These are phyloP conservation scores for Trochalopteron elliotii DNA, from an alignment of 2,113 vertebrate species.

Conservation along the genomic window DNA sequence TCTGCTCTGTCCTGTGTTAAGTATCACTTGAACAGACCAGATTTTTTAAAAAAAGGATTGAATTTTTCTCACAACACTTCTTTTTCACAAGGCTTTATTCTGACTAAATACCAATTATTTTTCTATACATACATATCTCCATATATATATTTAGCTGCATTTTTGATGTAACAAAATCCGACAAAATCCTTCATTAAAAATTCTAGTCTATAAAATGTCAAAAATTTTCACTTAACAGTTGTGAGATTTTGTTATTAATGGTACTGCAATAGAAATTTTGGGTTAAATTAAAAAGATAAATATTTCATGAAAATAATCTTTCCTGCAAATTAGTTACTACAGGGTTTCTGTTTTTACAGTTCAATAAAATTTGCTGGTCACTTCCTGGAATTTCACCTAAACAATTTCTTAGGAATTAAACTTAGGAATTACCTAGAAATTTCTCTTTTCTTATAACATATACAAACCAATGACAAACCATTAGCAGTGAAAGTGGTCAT, in stretches of 20 bases:
- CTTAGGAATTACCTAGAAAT: background rate
- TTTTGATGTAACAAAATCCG: background rate
- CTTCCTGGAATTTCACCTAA: background rate
- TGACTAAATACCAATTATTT: background rate
- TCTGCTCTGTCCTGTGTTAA: background rate
- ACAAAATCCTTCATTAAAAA: background rate
- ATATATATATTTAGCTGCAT: background rate
- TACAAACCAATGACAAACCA: background rate
- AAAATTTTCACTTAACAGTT: background rate
- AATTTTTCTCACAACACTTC: background rate
- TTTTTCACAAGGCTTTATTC: background rate
- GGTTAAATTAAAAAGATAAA: background rate
- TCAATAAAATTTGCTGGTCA: constrained; percentile 14
- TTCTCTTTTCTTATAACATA: background rate
- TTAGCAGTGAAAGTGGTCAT: background rate
- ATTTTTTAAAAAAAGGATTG: background rate
- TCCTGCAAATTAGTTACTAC: constrained; percentile 30
- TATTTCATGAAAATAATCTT: background rate
- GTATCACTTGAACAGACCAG: background rate
- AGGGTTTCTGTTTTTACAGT: constrained; percentile 16
- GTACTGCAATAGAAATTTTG: background rate
- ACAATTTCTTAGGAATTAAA: background rate
- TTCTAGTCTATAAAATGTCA: background rate
- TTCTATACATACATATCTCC: background rate
- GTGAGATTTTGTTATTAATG: background rate